Base-by-base conservation (phyloP, 2,113 vertebrate species). In the Xenopus tropicalis region DNA sequence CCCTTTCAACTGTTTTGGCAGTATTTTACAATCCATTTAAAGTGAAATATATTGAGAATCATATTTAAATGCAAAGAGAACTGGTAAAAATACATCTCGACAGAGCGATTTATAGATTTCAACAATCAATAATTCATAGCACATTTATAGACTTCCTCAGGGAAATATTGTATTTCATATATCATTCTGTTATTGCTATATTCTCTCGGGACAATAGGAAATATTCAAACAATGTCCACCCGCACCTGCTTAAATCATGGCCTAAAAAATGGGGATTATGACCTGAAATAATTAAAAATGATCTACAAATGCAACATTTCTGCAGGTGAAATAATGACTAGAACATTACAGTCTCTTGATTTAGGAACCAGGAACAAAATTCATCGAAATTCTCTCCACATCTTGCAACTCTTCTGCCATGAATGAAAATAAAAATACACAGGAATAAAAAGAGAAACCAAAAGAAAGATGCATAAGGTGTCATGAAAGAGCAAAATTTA, bases 111-210 rank as follows among this genome's bases (percentile, higher is more conserved):
- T 13, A 13, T 14, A 48, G 16, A 48, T 65, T 42, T 59, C 23
- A 59, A 59, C 29, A 46, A 71, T 44, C 37, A 63, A 63, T 63
- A 63, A 25, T 14, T 64, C 59, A 72, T 61, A 6, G 29, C 29
- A 43, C 61, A 64, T 25, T 52, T 72, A 64, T 54, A 20, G 25
- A 37, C 46, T 64, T 63, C 61, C 61, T 63, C 12, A 46, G 69
- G 62, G 61, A 64, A 43, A 42, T 22, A 44, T 20, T 66, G 61
- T 57, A 44, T 72, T 72, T 72, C 21, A 21, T 43, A 42, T 19
- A 42, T 57, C 23, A 20, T 66, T 24, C 62, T 42, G 20, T 56
- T 21, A 37, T 16, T 11, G 6, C 42, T 22, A 17, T 14, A 20
- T 19, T 43, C 71, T 66, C 51, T 6, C 14, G 71, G 54, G 52